A percentile compares a stretch with the other conserved stretches of the same genome.
Conservation (phyloP, 2,888 invertebrate genomes). For the Geophilus truncorum region DNA sequence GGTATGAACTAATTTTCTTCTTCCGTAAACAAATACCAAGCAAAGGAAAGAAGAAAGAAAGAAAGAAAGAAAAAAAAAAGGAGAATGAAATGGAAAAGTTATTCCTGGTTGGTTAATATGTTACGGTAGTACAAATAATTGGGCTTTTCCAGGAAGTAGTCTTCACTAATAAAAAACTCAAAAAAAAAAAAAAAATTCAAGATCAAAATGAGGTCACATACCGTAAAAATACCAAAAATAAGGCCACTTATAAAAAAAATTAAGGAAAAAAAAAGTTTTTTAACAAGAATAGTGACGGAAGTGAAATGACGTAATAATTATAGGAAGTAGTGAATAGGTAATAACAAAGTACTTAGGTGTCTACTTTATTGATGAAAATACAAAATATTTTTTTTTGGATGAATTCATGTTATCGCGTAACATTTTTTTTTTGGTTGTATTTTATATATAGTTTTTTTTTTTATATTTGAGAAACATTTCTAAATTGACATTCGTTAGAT, state of each 20-base stretch:
- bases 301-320: neutral
- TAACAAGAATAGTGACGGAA: neutral
- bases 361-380: conserved; percentile 14
- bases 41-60: too few species aligned
- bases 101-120: too few species aligned
- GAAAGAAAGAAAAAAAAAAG: too few species aligned
- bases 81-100: neutral
- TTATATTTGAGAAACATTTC: neutral
- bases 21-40: too few species aligned
- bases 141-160: neutral
- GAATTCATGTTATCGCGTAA: too few species aligned
- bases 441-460: neutral
- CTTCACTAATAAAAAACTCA: neutral
- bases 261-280: neutral
- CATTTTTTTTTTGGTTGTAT: neutral
- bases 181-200: neutral
- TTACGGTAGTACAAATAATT: too few species aligned
- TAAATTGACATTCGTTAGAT: neutral
- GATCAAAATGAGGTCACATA: neutral
- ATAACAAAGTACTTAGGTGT: neutral
- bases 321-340: too few species aligned
- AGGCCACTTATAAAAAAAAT: neutral
- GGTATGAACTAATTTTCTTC: too few species aligned
- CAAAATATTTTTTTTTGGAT: conserved; percentile 14
- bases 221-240: neutral